Evolutionary conservation across 2,797 vertebrate species (phyloP), one percentile per base, ranked within the genome.

Genomic region (Dryobates pubescens): DNA sequence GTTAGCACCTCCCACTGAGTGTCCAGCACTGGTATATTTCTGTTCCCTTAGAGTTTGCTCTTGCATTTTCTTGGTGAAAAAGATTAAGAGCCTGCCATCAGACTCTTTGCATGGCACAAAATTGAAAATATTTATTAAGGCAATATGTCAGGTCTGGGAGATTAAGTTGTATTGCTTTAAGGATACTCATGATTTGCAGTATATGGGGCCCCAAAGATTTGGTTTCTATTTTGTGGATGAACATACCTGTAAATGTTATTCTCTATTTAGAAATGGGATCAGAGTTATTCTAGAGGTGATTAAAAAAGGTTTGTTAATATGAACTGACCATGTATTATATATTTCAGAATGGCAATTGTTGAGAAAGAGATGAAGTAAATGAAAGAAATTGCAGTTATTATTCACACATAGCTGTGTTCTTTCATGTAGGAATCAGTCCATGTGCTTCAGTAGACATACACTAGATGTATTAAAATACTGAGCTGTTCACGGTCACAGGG

Each of bases 51-150:
- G 78, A 73, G 41, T 56, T 83, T 87, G 54, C 58, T 89, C 67
- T 72, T 83, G 13, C 4, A 20, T 70, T 89, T 87, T 86, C 56
- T 32, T 67, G 32, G 43, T 82, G 51, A 45, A 84, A 88, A 69
- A 58, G 82, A 69, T 82, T 73, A 74, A 82, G 67, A 63, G 36
- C 62, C 32, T 89, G 80, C 38, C 67, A 82, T 32, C 57, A 79
- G 43, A 27, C 51, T 47, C 45, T 81, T 59, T 88, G 26, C 76
- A 29, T 6, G 6, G 45, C 53, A 83, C 26, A 80, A 56, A 85
- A 29, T 13, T 82, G 61, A 83, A 94, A 94, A 82, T 73, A 91
- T 62, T 89, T 95, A 70, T 91, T 91, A 81, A 89, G 45, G 13
- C 32, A 72, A 65, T 59, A 67, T 14, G 2, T 90, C 80, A 86